These are phyloP conservation scores for Lochmaea capreae DNA, from an alignment of 2,888 invertebrate species.

Conservation along the genomic window DNA sequence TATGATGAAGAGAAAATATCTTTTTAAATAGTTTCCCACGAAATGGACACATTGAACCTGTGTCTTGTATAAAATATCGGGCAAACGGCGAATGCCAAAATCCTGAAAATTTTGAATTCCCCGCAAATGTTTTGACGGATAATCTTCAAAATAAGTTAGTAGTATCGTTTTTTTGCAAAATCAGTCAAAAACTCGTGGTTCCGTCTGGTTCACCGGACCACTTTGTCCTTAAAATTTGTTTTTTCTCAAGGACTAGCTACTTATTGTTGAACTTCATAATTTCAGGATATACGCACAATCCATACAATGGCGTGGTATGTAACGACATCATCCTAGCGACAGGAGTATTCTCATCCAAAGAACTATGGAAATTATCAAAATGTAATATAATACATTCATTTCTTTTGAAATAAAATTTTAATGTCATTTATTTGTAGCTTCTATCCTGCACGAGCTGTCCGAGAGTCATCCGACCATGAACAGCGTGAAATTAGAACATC, in stretches of 20 bases:
- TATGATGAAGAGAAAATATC: too few relatives aligned
- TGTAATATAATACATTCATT: conserved; percentile 57
- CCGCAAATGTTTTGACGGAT: too few relatives aligned
- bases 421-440: conserved; percentile 72
- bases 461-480: conserved; percentile 76
- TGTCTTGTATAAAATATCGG: too few relatives aligned
- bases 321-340: conserved; percentile 99
- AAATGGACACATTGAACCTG: too few relatives aligned
- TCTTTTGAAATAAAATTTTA: conserved; percentile 30
- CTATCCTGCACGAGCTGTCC: conserved; percentile 91
- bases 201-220: background rate
- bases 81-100: too few relatives aligned
- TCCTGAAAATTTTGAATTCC: too few relatives aligned
- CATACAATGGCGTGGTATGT: conserved; percentile 98
- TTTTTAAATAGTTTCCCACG: too few relatives aligned
- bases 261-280: conserved; percentile 41
- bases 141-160: too few relatives aligned
- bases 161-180: too few relatives aligned
- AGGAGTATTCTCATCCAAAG: conserved; percentile 99
- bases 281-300: conserved; percentile 90
- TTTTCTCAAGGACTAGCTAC: background rate
- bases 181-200: too few relatives aligned
- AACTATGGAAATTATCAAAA: conserved; percentile 98
- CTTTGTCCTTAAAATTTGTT: conserved; percentile 1
- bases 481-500: conserved; percentile 85